Evolutionary conservation across 2,797 vertebrate genomes (phyloP).

Genomic region (Dallia pectoralis): DNA sequence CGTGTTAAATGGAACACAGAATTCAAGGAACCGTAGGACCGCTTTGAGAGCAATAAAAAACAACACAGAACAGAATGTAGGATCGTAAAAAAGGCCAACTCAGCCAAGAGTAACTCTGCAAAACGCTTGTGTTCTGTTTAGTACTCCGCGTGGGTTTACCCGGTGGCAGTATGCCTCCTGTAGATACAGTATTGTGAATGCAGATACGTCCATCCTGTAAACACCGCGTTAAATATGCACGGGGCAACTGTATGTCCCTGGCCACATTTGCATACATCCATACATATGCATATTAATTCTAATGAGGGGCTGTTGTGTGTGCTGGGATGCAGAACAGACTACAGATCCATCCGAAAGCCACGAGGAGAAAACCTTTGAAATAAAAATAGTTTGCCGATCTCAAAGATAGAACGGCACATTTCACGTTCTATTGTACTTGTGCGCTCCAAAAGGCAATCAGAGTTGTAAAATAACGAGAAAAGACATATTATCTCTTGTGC

Average conservation of each 20-base stretch:
- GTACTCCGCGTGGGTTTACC: background rate
- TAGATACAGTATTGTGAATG: background rate
- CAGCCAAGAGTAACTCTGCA: background rate
- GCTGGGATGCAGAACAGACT: background rate
- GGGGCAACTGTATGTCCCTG: too few relatives aligned
- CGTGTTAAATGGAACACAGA: background rate
- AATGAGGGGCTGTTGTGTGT: background rate
- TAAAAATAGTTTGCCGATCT: background rate
- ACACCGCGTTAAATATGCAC: constrained; percentile 7
- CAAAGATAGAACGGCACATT: background rate
- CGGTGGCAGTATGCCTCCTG: background rate
- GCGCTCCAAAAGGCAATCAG: background rate
- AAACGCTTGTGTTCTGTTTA: background rate
- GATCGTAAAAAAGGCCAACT: background rate
- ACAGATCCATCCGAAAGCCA: background rate
- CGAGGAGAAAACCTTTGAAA: background rate
- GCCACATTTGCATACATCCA: too few relatives aligned
- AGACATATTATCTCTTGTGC: background rate
- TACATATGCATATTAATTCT: background rate
- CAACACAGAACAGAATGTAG: background rate
- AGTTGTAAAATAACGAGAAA: background rate
- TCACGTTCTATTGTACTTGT: background rate
- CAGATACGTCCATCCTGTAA: too few relatives aligned
- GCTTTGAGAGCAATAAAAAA: background rate
- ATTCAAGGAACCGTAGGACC: background rate